Conservation (phyloP, 2,797 vertebrate genomes). For the Enteromius radiatus region DNA sequence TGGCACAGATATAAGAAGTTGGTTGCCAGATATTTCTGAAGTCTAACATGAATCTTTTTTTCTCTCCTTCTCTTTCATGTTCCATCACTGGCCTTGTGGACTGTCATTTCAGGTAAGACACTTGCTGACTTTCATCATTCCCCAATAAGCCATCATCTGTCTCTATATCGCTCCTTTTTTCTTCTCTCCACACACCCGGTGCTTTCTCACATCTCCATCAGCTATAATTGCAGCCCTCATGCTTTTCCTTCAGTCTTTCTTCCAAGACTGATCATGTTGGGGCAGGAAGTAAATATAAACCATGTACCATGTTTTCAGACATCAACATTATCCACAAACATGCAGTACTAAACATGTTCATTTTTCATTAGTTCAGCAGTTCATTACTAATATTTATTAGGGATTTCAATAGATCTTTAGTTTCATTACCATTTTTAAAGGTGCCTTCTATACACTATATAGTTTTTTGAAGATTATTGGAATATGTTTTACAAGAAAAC, state of each 20-base stretch:
- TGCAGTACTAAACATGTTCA: constrained; percentile 39
- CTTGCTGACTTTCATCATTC: constrained; percentile 71
- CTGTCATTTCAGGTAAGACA: constrained; percentile 79
- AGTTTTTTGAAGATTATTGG: not conserved
- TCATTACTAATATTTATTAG: not conserved
- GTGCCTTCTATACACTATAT: not conserved
- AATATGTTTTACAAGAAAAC: not conserved
- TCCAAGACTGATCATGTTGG: constrained; percentile 14
- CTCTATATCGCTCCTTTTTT: constrained; percentile 56
- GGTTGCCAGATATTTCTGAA: constrained; percentile 26
- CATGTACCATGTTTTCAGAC: constrained; percentile 40
- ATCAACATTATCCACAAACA: constrained; percentile 34
- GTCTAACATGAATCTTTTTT: constrained; percentile 56
- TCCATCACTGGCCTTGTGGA: constrained; percentile 67
- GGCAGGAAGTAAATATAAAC: constrained; percentile 44
- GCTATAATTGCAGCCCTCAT: constrained; percentile 59
- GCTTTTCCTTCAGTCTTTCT: constrained; percentile 29
- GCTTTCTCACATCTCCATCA: constrained; percentile 39
- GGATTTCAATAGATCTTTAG: not conserved
- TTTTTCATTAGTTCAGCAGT: constrained; percentile 32
- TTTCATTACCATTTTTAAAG: not conserved
- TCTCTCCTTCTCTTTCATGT: constrained; percentile 76
- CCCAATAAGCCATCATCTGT: constrained; percentile 58
- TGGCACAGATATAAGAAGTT: not conserved
- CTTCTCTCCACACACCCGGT: constrained; percentile 17